Conservation (phyloP, 2,888 invertebrate genomes). For the Xestia ashworthii region DNA sequence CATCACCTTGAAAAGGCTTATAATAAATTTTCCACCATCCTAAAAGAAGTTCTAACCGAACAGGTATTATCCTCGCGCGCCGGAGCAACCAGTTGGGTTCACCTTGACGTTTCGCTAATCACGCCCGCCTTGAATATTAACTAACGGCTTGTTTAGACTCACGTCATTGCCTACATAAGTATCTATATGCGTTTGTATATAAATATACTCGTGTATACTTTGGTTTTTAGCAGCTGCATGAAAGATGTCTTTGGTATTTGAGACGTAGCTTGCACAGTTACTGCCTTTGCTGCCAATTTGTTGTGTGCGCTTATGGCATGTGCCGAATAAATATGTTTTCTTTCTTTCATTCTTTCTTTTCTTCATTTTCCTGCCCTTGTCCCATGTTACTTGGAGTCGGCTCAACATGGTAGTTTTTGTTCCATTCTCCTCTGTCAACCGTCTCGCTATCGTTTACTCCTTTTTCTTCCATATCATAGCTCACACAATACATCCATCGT, state of each 20-base stretch:
- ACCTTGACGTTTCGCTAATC: slow-evolving; percentile 89
- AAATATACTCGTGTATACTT: slow-evolving; percentile 28
- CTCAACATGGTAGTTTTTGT: no score
- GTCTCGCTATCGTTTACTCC: no score
- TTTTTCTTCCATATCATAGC: no score
- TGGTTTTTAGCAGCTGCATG: slow-evolving; percentile 23
- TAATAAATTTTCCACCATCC: slow-evolving; percentile 21
- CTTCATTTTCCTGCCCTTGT: no score
- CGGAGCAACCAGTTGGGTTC: slow-evolving; percentile 76
- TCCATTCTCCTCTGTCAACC: no score
- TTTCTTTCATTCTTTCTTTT: no score
- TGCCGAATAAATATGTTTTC: no score
- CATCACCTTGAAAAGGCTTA: background rate
- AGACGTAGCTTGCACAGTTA: background rate
- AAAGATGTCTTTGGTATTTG: slow-evolving; percentile 3
- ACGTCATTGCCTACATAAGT: slow-evolving; percentile 56
- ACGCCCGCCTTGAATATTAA: slow-evolving; percentile 89
- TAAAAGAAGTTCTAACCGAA: slow-evolving; percentile 26
- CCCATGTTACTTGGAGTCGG: no score
- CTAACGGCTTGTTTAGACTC: slow-evolving; percentile 84
- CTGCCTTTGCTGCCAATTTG: no score
- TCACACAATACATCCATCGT: no score
- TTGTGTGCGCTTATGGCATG: no score
- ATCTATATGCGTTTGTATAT: slow-evolving; percentile 22
- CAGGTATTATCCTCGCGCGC: slow-evolving; percentile 44